Evolutionary conservation across 2,797 vertebrate species (phyloP).

Genomic region (Sitta carolinensis): DNA sequence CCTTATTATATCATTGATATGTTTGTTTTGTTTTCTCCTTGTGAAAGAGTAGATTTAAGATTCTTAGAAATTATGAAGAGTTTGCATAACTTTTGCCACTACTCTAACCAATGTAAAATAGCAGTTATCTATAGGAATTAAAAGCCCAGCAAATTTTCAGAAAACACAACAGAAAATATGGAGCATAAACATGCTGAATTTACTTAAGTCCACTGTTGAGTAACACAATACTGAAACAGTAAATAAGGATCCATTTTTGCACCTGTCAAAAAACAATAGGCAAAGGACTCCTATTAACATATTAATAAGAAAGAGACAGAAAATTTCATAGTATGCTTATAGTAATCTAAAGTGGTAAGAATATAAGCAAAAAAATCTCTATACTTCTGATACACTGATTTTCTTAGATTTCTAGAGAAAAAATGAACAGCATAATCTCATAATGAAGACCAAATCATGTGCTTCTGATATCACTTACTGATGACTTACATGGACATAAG

Average conservation of each 20-base stretch:
- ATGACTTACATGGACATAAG: not conserved
- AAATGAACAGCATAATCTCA: not conserved
- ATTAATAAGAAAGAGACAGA: not conserved
- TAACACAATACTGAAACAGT: not conserved
- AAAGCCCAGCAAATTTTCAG: not conserved
- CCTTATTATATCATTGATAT: not conserved
- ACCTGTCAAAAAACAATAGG: not conserved
- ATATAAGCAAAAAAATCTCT: fast-evolving
- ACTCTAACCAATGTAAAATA: not conserved
- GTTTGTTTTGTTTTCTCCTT: not conserved
- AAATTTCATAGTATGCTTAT: not conserved
- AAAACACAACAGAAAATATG: not conserved
- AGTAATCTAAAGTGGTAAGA: not conserved
- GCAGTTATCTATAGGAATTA: not conserved
- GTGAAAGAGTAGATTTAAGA: not conserved
- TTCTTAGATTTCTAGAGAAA: not conserved
- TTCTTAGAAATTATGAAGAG: not conserved
- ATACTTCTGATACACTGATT: not conserved
- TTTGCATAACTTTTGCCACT: not conserved
- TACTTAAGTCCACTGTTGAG: not conserved
- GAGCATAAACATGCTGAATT: not conserved
- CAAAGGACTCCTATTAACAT: not conserved
- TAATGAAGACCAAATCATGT: not conserved
- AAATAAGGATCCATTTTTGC: not conserved
- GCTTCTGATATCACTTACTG: not conserved